phyloP scores from a whole-genome alignment of 2,797 vertebrate species.

The Potorous gilbertii region DNA sequence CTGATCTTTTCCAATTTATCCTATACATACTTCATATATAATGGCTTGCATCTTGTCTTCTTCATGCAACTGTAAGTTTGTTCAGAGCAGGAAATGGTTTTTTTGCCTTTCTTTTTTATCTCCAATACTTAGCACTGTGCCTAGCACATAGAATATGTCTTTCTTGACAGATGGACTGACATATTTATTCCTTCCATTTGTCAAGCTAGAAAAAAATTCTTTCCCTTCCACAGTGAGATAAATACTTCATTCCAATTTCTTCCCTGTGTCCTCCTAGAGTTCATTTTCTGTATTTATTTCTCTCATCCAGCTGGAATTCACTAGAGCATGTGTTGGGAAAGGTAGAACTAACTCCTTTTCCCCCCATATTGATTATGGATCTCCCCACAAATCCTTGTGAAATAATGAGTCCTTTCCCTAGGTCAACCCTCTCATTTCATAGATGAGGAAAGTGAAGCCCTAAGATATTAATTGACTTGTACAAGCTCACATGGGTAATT shows the following conservation, averaged over 20 bases:
- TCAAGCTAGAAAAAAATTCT: neutral
- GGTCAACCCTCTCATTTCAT: neutral
- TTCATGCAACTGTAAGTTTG: neutral
- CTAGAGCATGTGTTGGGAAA: neutral
- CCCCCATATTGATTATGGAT: neutral
- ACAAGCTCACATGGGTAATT: neutral
- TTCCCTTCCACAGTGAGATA: neutral
- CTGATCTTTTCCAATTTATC: neutral
- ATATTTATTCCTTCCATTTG: neutral
- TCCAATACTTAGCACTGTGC: neutral
- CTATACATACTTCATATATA: neutral
- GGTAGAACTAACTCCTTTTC: neutral
- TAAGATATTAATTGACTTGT: neutral
- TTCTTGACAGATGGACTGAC: neutral
- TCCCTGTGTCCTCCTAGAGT: neutral
- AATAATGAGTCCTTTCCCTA: neutral
- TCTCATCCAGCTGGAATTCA: neutral
- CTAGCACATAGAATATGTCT: neutral
- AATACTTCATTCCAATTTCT: neutral
- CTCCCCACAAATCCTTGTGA: neutral
- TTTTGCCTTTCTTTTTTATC: neutral
- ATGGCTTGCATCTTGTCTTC: neutral
- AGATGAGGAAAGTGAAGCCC: neutral
- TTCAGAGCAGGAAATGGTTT: neutral
- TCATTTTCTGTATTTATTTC: neutral